Base-by-base conservation (phyloP, 2,888 invertebrate species). In the Spisula subtruncata region DNA sequence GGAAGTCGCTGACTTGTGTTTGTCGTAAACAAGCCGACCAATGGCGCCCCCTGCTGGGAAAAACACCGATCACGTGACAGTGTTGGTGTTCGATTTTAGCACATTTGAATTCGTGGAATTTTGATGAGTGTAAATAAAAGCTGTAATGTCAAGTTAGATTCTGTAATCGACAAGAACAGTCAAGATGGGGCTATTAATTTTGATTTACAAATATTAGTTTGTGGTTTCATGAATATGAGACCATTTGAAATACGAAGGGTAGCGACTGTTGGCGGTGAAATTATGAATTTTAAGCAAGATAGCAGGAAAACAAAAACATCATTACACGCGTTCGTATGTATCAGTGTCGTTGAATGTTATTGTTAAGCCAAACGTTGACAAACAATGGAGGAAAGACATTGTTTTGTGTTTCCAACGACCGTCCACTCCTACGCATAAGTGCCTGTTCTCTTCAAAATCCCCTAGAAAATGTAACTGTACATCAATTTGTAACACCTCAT, bases 91-190 rank as follows among this genome's bases (percentile, higher is more conserved):
- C 46, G 86, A 79, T 90, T 83, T 86, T 56, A 81, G 80, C 80
- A 75, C 18, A 41, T 79, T 51, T 71, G 60, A 86, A 83, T 83
- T 81, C 32, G 80, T 35, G 87, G 91, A 91, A 91, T 91, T 91
- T 91, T 91, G 91, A 91, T 91, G 85, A 85, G 85, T 71, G 32
- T 79, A 90, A 90, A 90, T 88, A 88, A 90, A 88, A 86, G 60
- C 88, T 80, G 1, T 25, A 75, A 32, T 75, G 75, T 75, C 75
- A 75, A 32, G 12, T 35, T 75, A 32, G 35, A 35, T 32, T 75
- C 35, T 25, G 35, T 75, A 75, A 32, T 75, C 16, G 75, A 75
- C 32, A 14, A 5, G 25, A 8, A 16, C 25, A 75, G 75, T 75
- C 75, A 75, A 75, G 51, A 66, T 25, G 41, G 81, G 89, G 60